Evolutionary conservation across 1,140 invertebrate species (phyloP).

Genomic region (Saccostrea echinata): DNA sequence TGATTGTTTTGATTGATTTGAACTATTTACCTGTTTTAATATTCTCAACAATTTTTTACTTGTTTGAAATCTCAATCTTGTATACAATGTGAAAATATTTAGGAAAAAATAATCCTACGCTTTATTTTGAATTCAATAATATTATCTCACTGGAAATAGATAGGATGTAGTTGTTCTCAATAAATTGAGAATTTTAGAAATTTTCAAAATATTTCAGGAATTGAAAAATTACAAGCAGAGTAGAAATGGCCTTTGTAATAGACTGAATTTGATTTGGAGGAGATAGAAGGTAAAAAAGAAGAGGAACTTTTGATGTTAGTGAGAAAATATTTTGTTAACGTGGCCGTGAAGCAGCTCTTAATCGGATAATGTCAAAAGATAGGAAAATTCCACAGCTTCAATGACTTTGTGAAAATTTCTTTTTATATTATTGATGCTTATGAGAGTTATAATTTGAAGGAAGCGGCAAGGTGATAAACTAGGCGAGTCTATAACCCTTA

Average conservation of each 20-base stretch:
- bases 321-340: slow-evolving; percentile 23
- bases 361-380: slow-evolving; percentile 10
- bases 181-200: neutral
- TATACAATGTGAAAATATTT: too few species aligned
- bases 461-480: slow-evolving; percentile 14
- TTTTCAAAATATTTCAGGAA: slow-evolving; percentile 19
- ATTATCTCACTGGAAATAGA: neutral
- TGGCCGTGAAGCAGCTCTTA: neutral
- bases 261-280: neutral
- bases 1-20: neutral
- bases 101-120: neutral
- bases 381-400: neutral
- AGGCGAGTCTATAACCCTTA: neutral
- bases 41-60: too few species aligned
- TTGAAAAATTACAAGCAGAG: slow-evolving; percentile 20
- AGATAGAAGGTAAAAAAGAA: neutral
- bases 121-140: neutral
- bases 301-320: slow-evolving; percentile 24
- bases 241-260: neutral
- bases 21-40: neutral
- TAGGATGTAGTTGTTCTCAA: neutral
- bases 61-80: too few species aligned
- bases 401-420: slow-evolving; percentile 9
- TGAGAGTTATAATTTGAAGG: slow-evolving; percentile 25
- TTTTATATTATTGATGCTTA: slow-evolving; percentile 25